Percentiles rank a stretch among this genome's conserved stretches.
phyloP scores from a whole-genome alignment of 1,140 invertebrate species.

The Wiebesia pumilae region DNA sequence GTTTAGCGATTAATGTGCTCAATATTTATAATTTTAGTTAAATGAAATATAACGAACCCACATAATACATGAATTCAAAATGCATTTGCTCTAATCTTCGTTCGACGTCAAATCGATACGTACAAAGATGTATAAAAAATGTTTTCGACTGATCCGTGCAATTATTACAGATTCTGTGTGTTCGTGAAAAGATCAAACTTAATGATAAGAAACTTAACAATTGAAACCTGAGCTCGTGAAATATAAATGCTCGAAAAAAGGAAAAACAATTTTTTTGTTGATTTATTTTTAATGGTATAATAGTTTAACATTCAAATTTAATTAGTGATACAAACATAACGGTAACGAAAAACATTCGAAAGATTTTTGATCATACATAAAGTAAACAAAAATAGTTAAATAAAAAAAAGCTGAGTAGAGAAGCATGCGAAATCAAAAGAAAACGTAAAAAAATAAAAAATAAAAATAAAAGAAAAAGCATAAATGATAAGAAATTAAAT shows the following conservation, averaged over 20 bases:
- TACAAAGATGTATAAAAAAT: too few species aligned
- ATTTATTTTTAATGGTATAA: conserved; percentile 3
- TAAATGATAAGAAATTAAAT: conserved; percentile 6
- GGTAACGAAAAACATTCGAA: conserved; percentile 1
- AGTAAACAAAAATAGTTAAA: conserved; percentile 17
- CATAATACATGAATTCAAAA: too few species aligned
- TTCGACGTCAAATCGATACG: too few species aligned
- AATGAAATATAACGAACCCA: too few species aligned
- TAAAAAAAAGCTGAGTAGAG: neutral
- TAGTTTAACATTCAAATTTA: conserved; percentile 24
- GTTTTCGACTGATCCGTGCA: too few species aligned
- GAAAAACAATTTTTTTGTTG: conserved; percentile 14
- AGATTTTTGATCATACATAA: neutral
- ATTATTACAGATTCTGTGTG: too few species aligned
- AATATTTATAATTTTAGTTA: too few species aligned
- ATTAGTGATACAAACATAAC: neutral
- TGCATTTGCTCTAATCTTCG: too few species aligned
- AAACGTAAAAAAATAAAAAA: conserved; percentile 48
- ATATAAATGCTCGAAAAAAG: neutral
- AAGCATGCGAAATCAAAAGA: neutral
- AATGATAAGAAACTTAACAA: conserved; percentile 38
- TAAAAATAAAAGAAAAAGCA: neutral
- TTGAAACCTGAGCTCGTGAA: neutral
- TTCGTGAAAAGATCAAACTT: conserved; percentile 14
- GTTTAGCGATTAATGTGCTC: too few species aligned